Base-by-base conservation (phyloP, 2,797 vertebrate genomes). In the Dendrocincla tyrannina region DNA sequence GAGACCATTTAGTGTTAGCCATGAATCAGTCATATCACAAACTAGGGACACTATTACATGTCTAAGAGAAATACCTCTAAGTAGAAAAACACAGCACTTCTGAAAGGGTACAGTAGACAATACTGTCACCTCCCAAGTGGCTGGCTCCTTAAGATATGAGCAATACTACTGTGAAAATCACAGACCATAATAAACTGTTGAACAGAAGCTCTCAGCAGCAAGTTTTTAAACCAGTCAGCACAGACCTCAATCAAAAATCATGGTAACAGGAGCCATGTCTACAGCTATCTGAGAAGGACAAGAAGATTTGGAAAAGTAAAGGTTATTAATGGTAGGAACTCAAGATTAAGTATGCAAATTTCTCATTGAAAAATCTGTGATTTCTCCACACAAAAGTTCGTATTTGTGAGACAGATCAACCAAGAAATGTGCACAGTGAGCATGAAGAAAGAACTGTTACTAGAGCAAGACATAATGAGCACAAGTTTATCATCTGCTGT, bases 11-110 rank as follows among this genome's bases (percentile, higher is more conserved):
- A 2, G 82, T 35, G 30, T 75, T 9, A 75, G 58, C 30, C 72
- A 24, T 0, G 0, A 25, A 30, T 39, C 2, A 46, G 46, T 62
- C 53, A 60, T 8, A 24, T 17, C 69, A 55, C 3, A 1, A 59
- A 90, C 55, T n/a, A 50, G 44, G 30, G 41, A 60, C 13, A 20
- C 41, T 19, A 22, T 53, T 50, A 76, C 32, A 6, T 2, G n/a
- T 12, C 66, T 76, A 69, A 73, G 83, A 84, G 37, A 78, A 81
- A 52, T 8, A 69, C 5, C 39, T 66, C 50, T 55, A 77, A 37
- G 9, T 1, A 72, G n/a, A 78, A 84, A 85, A 78, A 66, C 20
- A 56, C 6, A 72, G 69, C 46, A 63, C 35, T 84, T 78, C 62
- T 78, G 25, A 75, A 75, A 84, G 32, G 9, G 72, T 6, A 50